Evolutionary conservation across 1,140 invertebrate species (phyloP), one percentile per base, ranked within the genome.

Genomic region (Drosophila mauritiana): DNA sequence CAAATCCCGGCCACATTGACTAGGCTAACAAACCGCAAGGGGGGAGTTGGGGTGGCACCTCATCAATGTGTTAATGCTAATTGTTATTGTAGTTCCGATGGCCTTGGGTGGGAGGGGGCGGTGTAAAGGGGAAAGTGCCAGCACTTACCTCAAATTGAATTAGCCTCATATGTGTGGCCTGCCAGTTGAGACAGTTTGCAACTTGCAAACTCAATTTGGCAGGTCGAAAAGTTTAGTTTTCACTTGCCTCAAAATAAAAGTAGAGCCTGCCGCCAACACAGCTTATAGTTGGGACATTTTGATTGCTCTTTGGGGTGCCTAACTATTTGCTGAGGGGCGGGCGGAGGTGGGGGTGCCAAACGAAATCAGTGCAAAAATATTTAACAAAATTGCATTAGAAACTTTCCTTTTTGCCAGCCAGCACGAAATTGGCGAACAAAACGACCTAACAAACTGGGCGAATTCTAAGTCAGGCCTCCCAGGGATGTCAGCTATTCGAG

Each of bases 311-410:
- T 13, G 37, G 20, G 10, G 17, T 10, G 22, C 58, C 46, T 27
- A 75, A 83, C 83, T 80, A 79, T 79, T 79, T 83, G 68, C 40
- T 25, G 13, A 15, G 27, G 36, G 48, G 39, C 37, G 31, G 31
- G 8, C 2, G 20, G 20, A 11, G 22, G 34, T 36, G 48, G 48
- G 36, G 25, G 20, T 56, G 56, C 51, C 57, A 73, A 76, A 69
- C 40, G 39, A 82, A 86, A 88, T 79, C 83, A 83, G 46, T 69
- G 65, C 56, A 62, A 76, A 86, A 85, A 78, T 81, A 82, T 81
- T 86, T 82, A 72, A 67, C 56, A 56, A 75, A 85, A 88, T 88
- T 83, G 79, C 59, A 83, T 88, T 88, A 86, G 63, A 83, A 89
- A 89, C 79, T 88, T 89, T 77, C 69, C 10, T 31, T 8, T 31